These are phyloP conservation scores for Ptilonorhynchus violaceus DNA, from an alignment of 2,113 vertebrate species.

Conservation along the genomic window DNA sequence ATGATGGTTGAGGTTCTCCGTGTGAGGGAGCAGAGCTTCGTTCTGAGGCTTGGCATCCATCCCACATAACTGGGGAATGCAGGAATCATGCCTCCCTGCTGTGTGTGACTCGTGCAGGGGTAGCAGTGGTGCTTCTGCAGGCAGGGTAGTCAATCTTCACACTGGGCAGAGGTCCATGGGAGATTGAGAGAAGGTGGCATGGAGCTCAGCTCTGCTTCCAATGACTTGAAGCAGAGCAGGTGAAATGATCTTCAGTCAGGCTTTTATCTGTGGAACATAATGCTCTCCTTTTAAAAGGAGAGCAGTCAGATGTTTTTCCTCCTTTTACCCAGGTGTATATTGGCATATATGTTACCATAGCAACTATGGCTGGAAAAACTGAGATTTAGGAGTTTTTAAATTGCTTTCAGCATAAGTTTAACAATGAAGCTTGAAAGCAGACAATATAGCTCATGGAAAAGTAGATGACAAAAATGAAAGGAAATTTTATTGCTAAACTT, in stretches of 20 bases:
- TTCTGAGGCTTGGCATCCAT: not conserved
- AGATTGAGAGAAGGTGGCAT: not conserved
- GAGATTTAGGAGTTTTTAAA: conserved; percentile 25
- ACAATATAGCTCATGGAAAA: not conserved
- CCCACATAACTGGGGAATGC: not conserved
- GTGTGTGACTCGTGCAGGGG: not conserved
- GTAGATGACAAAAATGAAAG: conserved; percentile 6
- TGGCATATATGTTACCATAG: conserved; percentile 44
- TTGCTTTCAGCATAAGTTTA: not conserved
- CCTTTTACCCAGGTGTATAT: conserved; percentile 6
- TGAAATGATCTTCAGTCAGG: not conserved
- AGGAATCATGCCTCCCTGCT: not conserved
- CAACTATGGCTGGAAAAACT: not conserved
- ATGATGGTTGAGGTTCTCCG: not conserved
- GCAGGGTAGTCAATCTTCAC: not conserved
- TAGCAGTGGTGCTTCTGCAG: not conserved
- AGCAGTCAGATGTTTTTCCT: not conserved
- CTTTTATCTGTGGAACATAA: not conserved
- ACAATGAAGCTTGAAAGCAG: conserved; percentile 7
- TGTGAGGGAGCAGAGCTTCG: not conserved
- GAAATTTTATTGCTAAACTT: conserved; percentile 28
- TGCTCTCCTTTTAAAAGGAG: not conserved
- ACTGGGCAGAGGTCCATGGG: not conserved
- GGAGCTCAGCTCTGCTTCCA: not conserved
- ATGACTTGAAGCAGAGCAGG: not conserved